Evolutionary conservation across 2,888 invertebrate species (phyloP), one percentile per base, ranked within the genome.

Genomic region (Dexiosoma caninum): DNA sequence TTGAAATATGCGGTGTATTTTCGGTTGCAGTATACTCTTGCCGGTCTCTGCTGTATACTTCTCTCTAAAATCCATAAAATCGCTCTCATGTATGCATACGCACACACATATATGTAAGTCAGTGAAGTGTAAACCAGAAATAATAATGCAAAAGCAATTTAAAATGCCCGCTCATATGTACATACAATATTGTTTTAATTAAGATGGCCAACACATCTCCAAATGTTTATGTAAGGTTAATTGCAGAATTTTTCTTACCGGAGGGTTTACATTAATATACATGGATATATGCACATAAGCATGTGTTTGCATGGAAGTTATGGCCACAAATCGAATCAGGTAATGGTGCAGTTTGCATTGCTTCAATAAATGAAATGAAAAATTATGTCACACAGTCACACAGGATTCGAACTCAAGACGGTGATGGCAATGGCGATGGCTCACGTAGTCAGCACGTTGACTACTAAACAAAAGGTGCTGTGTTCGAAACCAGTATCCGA

Each of bases 111-210:
- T 46, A 42, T 51, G 32, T 35, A 44, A 67, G 42, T 4, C 55
- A 71, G 46, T 62, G 67, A 76, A 72, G 55, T 55, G 49, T 62
- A 49, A 72, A 62, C 80, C 67, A 32, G 76, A 62, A 53, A 32
- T 53, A 44, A 71, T 76, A 55, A 46, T 55, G 55, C 30, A 44
- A 62, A 72, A 72, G 55, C 62, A 46, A 80, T 76, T 76, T 72
- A 23, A 69, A 72, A 30, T 69, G 62, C 42, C 72, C 76, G 62
- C 67, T 80, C 55, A 44, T 23, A 23, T 23, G 14, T 14, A 40
- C 40, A 62, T 71, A 71, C n/a, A n/a, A 27, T 60, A 80, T 77
- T 77, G 77, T 81, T 76, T 81, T 81, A 81, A 81, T 77, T 77
- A 77, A 69, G 72, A 81, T 62, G 42, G 51, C 21, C 42, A 69